These are phyloP conservation scores for Dromococcyx pavoninus DNA, from an alignment of 2,797 vertebrate genomes.

Conservation along the genomic window DNA sequence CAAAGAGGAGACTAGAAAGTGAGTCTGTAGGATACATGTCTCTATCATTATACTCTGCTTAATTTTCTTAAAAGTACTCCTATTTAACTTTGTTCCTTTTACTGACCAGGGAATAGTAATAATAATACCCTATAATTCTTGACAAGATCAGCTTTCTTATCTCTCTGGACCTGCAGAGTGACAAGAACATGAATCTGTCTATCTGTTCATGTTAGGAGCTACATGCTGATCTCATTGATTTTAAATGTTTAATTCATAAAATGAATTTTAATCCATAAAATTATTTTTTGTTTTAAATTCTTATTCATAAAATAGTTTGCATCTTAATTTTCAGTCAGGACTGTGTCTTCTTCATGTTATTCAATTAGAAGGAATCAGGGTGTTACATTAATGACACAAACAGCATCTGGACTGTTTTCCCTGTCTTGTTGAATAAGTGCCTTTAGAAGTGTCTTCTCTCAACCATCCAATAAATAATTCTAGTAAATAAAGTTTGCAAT, in stretches of 20 bases:
- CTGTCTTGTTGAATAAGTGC: neutral
- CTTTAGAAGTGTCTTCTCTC: neutral
- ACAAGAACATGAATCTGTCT: neutral
- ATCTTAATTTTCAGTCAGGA: neutral
- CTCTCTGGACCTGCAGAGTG: neutral
- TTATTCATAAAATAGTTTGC: neutral
- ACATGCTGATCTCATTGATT: neutral
- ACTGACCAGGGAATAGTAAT: neutral
- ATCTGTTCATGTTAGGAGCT: neutral
- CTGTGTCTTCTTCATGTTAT: neutral
- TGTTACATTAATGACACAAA: neutral
- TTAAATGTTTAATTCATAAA: neutral
- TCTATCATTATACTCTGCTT: neutral
- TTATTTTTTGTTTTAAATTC: neutral
- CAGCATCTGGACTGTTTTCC: neutral
- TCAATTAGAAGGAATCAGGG: neutral
- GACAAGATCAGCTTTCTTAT: neutral
- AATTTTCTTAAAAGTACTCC: neutral
- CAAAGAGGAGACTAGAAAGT: neutral
- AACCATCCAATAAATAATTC: neutral
- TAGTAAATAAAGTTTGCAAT: neutral
- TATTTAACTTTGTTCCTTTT: neutral
- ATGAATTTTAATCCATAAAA: neutral
- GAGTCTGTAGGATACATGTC: neutral
- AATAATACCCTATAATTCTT: neutral